Evolutionary conservation across 2,113 vertebrate species (phyloP).

Genomic region (Peromyscus maniculatus): DNA sequence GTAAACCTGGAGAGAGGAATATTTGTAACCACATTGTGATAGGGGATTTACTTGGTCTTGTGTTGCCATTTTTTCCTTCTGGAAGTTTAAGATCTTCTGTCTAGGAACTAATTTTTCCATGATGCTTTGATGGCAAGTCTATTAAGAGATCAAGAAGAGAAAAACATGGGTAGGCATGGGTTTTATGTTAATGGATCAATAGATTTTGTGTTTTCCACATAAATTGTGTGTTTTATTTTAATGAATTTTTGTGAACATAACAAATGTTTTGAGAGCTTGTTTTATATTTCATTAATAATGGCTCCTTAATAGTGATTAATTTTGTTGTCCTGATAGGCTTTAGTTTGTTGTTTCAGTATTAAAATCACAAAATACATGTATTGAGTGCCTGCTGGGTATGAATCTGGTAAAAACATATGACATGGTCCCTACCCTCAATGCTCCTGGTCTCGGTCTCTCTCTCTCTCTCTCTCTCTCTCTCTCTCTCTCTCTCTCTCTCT

Average conservation of each 20-base stretch:
- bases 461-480: too few relatives aligned
- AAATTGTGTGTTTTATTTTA: constrained; percentile 41
- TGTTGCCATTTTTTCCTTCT: not conserved
- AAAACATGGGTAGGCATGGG: not conserved
- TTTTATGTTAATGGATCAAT: constrained; percentile 25
- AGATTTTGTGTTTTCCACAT: not conserved
- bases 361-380: constrained; percentile 50
- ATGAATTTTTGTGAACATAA: constrained; percentile 45
- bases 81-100: constrained; percentile 47
- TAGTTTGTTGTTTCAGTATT: constrained; percentile 48
- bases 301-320: constrained; percentile 51
- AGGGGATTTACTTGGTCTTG: constrained; percentile 52
- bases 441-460: not conserved
- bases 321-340: constrained; percentile 50
- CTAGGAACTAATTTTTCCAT: constrained; percentile 15
- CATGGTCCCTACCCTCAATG: not conserved
- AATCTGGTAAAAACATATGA: not conserved
- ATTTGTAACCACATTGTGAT: constrained; percentile 64
- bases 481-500: too few relatives aligned
- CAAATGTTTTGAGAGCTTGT: constrained; percentile 36
- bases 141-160: not conserved
- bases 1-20: constrained; percentile 74
- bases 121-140: constrained; percentile 9
- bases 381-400: not conserved
- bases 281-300: constrained; percentile 58